These are phyloP conservation scores for Calyptommatus sinebrachiatus DNA, from an alignment of 2,113 vertebrate species.

Conservation along the genomic window DNA sequence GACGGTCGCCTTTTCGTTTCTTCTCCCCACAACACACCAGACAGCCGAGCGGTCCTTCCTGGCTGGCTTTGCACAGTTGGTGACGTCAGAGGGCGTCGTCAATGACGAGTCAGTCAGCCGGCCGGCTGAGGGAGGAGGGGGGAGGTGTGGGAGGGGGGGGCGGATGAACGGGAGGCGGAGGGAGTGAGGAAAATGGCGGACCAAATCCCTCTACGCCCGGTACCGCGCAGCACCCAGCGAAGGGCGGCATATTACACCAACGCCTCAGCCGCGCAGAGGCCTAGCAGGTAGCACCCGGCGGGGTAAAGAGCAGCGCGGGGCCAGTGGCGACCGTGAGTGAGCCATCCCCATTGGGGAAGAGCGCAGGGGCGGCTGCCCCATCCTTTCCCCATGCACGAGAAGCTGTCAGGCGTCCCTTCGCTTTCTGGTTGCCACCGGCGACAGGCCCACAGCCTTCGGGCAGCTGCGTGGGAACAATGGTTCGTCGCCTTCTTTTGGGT, in stretches of 20 bases:
- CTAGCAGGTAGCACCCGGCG: conserved; percentile 67
- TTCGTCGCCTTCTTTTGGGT: neutral
- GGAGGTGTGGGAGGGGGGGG: no score
- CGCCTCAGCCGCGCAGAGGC: conserved; percentile 59
- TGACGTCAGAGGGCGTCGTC: conserved; percentile 1
- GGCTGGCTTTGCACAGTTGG: accelerated
- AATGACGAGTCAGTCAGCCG: neutral
- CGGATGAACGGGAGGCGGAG: neutral
- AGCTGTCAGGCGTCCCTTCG: neutral
- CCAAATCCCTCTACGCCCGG: conserved; percentile 70
- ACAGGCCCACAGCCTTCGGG: neutral
- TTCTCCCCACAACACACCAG: neutral
- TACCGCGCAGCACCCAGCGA: conserved; percentile 62
- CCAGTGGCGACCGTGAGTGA: no score
- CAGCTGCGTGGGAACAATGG: no score
- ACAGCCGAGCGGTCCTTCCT: neutral
- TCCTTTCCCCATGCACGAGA: no score
- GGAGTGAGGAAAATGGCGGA: conserved; percentile 72
- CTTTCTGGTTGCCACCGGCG: neutral
- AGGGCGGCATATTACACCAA: conserved; percentile 71
- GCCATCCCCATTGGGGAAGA: neutral
- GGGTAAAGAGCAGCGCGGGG: neutral
- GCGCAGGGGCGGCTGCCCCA: neutral
- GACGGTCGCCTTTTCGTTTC: accelerated
- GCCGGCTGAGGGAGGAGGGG: neutral